Evolutionary conservation across 2,113 vertebrate species (phyloP).

Genomic region (Ahaetulla prasina): DNA sequence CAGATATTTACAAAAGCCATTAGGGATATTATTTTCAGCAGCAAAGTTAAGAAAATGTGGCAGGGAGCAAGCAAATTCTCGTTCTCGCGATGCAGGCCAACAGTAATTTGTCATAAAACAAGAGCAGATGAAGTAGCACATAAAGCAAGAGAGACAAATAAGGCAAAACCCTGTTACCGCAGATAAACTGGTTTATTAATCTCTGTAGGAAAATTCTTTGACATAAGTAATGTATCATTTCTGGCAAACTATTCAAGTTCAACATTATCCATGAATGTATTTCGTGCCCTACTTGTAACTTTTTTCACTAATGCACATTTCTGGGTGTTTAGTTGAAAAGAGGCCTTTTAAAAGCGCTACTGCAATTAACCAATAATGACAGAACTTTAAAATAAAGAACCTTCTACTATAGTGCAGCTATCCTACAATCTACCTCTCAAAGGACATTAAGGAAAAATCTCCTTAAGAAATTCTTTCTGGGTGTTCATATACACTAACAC

Average conservation of each 20-base stretch:
- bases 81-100: not conserved
- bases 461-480: not conserved
- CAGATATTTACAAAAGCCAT: not conserved
- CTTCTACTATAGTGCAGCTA: not conserved
- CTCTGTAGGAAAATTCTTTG: not conserved
- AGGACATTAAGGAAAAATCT: not conserved
- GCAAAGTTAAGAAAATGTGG: not conserved
- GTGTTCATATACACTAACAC: not conserved
- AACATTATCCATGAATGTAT: not conserved
- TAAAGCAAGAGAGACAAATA: not conserved
- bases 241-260: not conserved
- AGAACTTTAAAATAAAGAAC: not conserved
- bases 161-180: not conserved
- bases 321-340: not conserved
- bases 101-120: slow-evolving; percentile 2
- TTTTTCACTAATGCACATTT: not conserved
- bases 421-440: not conserved
- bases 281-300: not conserved
- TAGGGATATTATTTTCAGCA: not conserved
- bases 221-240: not conserved
- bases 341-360: not conserved
- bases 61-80: not conserved
- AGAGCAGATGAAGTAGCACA: not conserved
- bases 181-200: slow-evolving; percentile 2
- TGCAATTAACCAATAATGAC: not conserved